These are phyloP conservation scores for Matsumyia berberina DNA, from an alignment of 2,888 invertebrate species.

Conservation along the genomic window DNA sequence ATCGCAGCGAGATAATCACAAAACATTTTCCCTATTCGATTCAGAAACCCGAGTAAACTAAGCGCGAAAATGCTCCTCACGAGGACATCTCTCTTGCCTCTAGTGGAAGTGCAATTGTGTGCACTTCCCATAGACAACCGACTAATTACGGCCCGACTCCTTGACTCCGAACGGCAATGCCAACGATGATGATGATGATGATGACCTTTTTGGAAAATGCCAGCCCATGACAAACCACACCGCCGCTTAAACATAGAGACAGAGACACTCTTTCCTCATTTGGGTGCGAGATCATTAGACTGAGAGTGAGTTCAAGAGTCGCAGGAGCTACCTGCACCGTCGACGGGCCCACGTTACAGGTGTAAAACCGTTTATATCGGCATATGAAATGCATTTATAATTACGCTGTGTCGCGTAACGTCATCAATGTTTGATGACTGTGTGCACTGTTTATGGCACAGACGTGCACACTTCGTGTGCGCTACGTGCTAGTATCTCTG, in stretches of 20 bases:
- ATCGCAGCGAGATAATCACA: constrained; percentile 42
- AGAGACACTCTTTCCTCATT: constrained; percentile 58
- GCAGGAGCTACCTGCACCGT: constrained; percentile 9
- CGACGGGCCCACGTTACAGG: constrained; percentile 43
- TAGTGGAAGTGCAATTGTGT: constrained; percentile 6
- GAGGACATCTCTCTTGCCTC: constrained; percentile 8
- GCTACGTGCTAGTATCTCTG: constrained; percentile 38
- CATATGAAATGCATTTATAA: constrained; percentile 64
- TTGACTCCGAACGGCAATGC: constrained; percentile 42
- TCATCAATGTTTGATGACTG: constrained; percentile 52
- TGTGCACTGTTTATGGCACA: constrained; percentile 22
- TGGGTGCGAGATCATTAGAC: constrained; percentile 69
- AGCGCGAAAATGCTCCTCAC: constrained; percentile 9
- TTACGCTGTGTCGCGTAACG: constrained; percentile 52
- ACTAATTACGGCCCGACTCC: constrained; percentile 65
- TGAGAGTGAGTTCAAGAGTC: constrained; percentile 62
- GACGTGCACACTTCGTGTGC: constrained; percentile 2
- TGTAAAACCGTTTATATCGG: constrained; percentile 46
- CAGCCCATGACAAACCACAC: constrained; percentile 53
- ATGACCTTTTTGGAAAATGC: constrained; percentile 66
- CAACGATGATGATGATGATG: constrained; percentile 44
- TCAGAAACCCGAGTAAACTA: constrained; percentile 7
- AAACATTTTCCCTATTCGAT: constrained; percentile 57
- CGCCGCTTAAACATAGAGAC: constrained; percentile 12
- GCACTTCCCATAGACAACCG: constrained; percentile 41